phyloP scores from a whole-genome alignment of 2,888 invertebrate genomes.

The Sphecodes monilicornis region DNA sequence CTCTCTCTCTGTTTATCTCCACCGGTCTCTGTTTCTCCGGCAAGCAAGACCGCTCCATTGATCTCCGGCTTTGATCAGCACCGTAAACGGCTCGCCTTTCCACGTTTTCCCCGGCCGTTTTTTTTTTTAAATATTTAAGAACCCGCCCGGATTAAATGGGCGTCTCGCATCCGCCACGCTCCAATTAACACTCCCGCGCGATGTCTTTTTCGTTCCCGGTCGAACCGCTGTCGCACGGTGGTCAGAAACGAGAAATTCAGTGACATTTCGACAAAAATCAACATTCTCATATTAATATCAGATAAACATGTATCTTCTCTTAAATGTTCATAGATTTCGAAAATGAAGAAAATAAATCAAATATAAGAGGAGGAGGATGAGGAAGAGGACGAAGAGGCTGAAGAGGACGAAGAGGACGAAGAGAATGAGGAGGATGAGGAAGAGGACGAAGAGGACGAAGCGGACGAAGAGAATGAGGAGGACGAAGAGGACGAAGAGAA shows the following conservation, averaged over 20 bases:
- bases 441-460: no score
- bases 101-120: background rate
- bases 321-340: no score
- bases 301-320: no score
- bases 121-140: slow-evolving; percentile 53
- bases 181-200: slow-evolving; percentile 37
- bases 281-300: no score
- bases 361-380: no score
- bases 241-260: background rate
- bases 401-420: no score
- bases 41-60: slow-evolving; percentile 43
- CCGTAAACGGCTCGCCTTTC: slow-evolving; percentile 25
- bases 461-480: no score
- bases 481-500: no score
- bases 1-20: background rate
- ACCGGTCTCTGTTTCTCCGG: background rate
- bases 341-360: no score
- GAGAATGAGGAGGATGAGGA: no score
- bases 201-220: background rate
- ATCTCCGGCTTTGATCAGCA: slow-evolving; percentile 55
- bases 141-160: slow-evolving; percentile 41
- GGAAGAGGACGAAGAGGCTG: no score
- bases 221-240: background rate
- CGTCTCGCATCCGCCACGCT: slow-evolving; percentile 31
- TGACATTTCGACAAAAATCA: no score